Evolutionary conservation across 1,140 invertebrate species (phyloP).

Genomic region (Cydia fagiglandana): DNA sequence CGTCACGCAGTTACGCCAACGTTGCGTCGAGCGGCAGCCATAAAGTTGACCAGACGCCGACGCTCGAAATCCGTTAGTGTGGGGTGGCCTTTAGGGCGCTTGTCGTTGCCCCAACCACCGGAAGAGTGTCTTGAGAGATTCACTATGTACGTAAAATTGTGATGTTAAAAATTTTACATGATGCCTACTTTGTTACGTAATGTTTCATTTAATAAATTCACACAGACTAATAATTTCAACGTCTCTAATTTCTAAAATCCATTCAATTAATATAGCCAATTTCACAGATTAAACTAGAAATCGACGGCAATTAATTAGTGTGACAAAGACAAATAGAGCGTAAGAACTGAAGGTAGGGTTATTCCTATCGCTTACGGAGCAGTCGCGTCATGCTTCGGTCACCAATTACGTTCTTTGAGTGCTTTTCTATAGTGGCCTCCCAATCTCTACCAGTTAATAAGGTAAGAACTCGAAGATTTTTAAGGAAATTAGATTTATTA

Average conservation of each 20-base stretch:
- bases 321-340: not conserved
- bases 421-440: too few relatives aligned
- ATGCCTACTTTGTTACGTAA: too few relatives aligned
- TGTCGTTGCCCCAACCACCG: not conserved
- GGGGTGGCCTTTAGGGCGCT: not conserved
- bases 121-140: not conserved
- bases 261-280: not conserved
- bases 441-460: too few relatives aligned
- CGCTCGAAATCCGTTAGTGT: too few relatives aligned
- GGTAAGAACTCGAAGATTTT: too few relatives aligned
- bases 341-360: not conserved
- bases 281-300: not conserved
- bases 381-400: not conserved
- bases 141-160: not conserved
- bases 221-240: not conserved
- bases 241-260: not conserved
- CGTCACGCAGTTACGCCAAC: too few relatives aligned
- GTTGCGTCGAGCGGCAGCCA: too few relatives aligned
- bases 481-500: too few relatives aligned
- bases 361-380: not conserved
- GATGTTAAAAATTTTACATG: not conserved
- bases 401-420: too few relatives aligned
- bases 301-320: constrained; percentile 1
- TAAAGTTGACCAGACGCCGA: too few relatives aligned
- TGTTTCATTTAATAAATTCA: too few relatives aligned